phyloP scores from a whole-genome alignment of 2,113 vertebrate species.

The Regulus satrapa region DNA sequence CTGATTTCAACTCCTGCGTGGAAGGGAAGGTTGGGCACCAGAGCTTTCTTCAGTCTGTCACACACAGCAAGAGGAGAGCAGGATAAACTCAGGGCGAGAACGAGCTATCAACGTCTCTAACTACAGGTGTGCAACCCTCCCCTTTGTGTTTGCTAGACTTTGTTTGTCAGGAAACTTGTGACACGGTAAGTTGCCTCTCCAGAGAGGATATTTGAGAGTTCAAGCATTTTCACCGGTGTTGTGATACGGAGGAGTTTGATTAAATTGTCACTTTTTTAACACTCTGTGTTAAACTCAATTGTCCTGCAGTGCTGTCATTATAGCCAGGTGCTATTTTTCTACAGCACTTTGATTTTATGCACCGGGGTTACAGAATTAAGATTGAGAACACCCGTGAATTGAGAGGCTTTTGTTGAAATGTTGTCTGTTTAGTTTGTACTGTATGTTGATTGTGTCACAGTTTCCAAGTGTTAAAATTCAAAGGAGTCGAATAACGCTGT shows the following conservation, averaged over 20 bases:
- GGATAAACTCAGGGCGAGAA: background rate
- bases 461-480: background rate
- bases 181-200: background rate
- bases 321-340: background rate
- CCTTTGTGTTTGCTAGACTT: background rate
- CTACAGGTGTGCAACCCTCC: background rate
- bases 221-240: background rate
- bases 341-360: background rate
- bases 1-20: background rate
- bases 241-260: background rate
- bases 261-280: background rate
- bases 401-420: background rate
- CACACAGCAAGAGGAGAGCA: background rate
- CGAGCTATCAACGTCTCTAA: background rate
- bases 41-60: background rate
- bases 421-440: background rate
- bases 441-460: background rate
- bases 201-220: background rate
- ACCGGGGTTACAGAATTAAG: background rate
- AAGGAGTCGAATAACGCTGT: background rate
- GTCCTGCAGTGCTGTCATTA: background rate
- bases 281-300: background rate
- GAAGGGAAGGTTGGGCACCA: background rate
- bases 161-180: background rate
- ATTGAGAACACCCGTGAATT: background rate